Evolutionary conservation across 2,113 vertebrate species (phyloP).

Genomic region (Cynocephalus volans): DNA sequence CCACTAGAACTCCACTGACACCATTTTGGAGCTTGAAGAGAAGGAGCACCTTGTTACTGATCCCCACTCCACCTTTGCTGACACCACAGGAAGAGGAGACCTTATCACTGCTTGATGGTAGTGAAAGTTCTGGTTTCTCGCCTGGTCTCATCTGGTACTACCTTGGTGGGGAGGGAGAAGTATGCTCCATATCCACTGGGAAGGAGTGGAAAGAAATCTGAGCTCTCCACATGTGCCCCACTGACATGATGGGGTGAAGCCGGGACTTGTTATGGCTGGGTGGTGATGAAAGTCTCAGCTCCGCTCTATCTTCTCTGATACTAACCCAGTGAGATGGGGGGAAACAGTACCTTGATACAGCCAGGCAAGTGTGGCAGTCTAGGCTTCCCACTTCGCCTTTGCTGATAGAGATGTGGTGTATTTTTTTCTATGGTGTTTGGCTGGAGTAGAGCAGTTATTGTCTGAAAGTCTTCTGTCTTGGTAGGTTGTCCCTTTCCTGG

Average conservation of each 20-base stretch:
- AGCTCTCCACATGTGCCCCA: no score
- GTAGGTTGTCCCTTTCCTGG: neutral
- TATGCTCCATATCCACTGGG: neutral
- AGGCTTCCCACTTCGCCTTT: neutral
- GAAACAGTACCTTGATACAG: accelerated
- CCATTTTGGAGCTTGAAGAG: neutral
- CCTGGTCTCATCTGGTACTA: neutral
- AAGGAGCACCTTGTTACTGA: neutral
- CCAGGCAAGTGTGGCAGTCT: neutral
- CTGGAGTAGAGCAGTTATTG: neutral
- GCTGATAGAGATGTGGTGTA: neutral
- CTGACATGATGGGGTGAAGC: no score
- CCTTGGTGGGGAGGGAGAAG: neutral
- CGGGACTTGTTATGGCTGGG: neutral
- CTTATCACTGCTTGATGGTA: neutral
- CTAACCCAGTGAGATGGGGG: accelerated
- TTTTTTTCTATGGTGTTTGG: neutral
- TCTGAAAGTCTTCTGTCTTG: neutral
- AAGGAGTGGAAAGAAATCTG: neutral
- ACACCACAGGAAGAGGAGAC: neutral
- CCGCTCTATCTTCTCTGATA: neutral
- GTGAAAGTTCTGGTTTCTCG: neutral
- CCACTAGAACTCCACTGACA: neutral
- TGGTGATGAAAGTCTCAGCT: neutral
- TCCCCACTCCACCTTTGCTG: neutral